Conservation (phyloP, 2,113 vertebrate species). For the Gymnocephalus cernua region DNA sequence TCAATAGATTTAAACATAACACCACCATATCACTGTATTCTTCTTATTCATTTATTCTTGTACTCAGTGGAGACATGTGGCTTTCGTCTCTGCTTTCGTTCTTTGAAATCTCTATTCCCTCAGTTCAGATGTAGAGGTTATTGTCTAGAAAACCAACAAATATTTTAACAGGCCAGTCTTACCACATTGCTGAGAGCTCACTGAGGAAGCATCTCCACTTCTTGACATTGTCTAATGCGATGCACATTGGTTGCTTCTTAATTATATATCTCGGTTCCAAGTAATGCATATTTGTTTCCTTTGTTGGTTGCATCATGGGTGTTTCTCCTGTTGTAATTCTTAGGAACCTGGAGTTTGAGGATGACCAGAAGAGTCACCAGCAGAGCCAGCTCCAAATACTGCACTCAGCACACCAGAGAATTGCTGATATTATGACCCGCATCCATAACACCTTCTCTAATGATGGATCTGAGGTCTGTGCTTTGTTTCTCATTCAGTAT, state of each 20-base stretch:
- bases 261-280: not conserved
- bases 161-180: not conserved
- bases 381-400: slow-evolving; percentile 78
- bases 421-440: slow-evolving; percentile 82
- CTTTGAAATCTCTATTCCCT: not conserved
- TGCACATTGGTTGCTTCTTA: not conserved
- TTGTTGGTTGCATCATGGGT: not conserved
- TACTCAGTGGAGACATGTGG: not conserved
- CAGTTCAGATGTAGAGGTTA: not conserved
- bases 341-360: slow-evolving; percentile 87
- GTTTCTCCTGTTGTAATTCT: not conserved
- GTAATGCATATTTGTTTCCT: not conserved
- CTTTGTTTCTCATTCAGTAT: not conserved
- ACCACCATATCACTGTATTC: not conserved
- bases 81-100: not conserved
- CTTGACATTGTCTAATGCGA: not conserved
- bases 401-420: slow-evolving; percentile 78
- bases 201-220: not conserved
- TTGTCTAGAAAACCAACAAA: not conserved
- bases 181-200: not conserved
- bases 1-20: not conserved
- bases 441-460: slow-evolving; percentile 86
- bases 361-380: slow-evolving; percentile 83
- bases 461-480: slow-evolving; percentile 86
- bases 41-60: not conserved